Percentiles rank a stretch among this genome's conserved stretches.
phyloP scores from a whole-genome alignment of 2,797 vertebrate genomes.

The Sphenodon punctatus region DNA sequence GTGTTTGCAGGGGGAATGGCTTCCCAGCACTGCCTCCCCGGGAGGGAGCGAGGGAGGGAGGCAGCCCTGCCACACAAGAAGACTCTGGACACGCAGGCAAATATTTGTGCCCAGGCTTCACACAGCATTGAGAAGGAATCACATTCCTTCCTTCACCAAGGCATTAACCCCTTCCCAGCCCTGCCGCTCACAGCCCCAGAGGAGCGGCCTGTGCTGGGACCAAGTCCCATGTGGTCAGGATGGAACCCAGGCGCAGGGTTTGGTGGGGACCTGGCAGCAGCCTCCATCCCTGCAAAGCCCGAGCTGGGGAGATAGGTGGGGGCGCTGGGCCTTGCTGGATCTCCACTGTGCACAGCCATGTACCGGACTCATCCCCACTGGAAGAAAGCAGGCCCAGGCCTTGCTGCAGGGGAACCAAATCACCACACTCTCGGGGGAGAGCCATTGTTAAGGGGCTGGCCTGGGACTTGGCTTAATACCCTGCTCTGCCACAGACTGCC shows the following conservation, averaged over 20 bases:
- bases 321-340: too few species aligned
- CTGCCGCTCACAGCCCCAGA: fast-evolving
- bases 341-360: too few species aligned
- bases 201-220: neutral
- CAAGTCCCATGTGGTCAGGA: neutral
- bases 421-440: too few species aligned
- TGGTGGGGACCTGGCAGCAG: too few species aligned
- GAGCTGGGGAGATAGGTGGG: too few species aligned
- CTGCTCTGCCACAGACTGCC: too few species aligned
- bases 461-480: too few species aligned
- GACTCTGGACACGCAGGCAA: conserved; percentile 65
- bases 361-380: neutral
- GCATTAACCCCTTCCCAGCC: conserved; percentile 55
- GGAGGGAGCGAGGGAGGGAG: neutral
- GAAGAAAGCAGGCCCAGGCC: neutral
- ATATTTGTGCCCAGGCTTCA: conserved; percentile 74
- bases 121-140: conserved; percentile 72
- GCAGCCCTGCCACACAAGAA: conserved; percentile 52
- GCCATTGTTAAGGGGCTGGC: too few species aligned
- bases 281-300: too few species aligned
- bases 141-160: conserved; percentile 40
- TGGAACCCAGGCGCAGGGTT: neutral
- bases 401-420: too few species aligned
- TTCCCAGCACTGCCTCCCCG: conserved; percentile 39
- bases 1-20: neutral